Conservation (phyloP, 1,140 invertebrate genomes). For the Tetragonula clypearis region DNA sequence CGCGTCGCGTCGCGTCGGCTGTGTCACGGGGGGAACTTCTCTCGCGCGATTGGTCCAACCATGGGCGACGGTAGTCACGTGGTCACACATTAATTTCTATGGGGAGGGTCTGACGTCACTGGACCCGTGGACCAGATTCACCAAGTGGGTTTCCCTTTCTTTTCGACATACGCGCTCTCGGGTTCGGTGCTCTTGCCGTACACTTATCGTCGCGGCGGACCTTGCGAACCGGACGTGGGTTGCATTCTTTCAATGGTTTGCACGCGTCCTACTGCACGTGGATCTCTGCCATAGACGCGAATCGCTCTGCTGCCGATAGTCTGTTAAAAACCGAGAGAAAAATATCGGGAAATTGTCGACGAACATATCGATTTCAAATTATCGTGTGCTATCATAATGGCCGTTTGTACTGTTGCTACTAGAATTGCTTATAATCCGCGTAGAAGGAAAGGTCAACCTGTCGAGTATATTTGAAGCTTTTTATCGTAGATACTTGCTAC, state of each 20-base stretch:
- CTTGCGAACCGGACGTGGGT: conserved; percentile 15
- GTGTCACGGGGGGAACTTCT: conserved; percentile 55
- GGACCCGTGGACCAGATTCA: conserved; percentile 59
- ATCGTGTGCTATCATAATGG: neutral
- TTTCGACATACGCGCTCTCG: conserved; percentile 34
- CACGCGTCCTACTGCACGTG: conserved; percentile 22
- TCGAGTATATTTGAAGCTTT: conserved; percentile 10
- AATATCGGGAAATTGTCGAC: too few relatives aligned
- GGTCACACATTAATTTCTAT: conserved; percentile 62
- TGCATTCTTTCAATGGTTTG: conserved; percentile 9
- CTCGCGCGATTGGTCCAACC: conserved; percentile 56
- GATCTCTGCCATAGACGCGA: neutral
- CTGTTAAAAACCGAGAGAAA: neutral
- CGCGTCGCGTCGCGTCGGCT: conserved; percentile 40
- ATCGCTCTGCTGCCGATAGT: neutral
- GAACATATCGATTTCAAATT: neutral
- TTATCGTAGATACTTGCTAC: conserved; percentile 15
- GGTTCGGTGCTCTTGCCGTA: conserved; percentile 45
- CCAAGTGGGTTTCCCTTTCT: conserved; percentile 59
- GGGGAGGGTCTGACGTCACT: conserved; percentile 62
- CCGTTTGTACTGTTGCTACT: neutral
- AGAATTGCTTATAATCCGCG: neutral
- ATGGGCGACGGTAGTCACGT: conserved; percentile 55
- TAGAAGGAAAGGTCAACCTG: conserved; percentile 13
- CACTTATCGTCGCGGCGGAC: conserved; percentile 41